phyloP scores from a whole-genome alignment of 2,113 vertebrate genomes.

The Ageneiosus marmoratus region DNA sequence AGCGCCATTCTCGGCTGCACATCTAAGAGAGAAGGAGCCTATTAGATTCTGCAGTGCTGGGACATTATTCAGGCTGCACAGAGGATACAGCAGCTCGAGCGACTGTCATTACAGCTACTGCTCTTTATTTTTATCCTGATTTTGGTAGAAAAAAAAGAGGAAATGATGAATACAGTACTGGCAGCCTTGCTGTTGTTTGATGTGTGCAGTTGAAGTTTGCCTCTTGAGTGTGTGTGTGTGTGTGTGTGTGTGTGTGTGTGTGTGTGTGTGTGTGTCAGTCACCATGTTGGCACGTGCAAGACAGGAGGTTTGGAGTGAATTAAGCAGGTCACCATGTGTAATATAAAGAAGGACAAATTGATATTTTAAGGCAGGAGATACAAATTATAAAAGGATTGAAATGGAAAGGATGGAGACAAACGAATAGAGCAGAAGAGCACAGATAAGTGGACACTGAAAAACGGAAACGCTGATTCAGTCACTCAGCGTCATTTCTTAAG shows the following conservation, averaged over 20 bases:
- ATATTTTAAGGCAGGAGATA: neutral
- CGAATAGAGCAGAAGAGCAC: neutral
- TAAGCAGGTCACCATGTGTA: slow-evolving; percentile 3
- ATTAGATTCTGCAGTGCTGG: slow-evolving; percentile 64
- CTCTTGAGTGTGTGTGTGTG: neutral
- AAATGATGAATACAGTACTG: slow-evolving; percentile 40
- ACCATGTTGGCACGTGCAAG: slow-evolving; percentile 27
- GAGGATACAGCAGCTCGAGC: slow-evolving; percentile 57
- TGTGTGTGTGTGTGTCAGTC: neutral
- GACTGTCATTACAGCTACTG: slow-evolving; percentile 47
- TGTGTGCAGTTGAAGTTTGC: slow-evolving; percentile 32
- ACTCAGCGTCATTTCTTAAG: slow-evolving; percentile 5
- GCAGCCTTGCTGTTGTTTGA: slow-evolving; percentile 39
- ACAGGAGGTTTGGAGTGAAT: neutral
- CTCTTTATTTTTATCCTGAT: slow-evolving; percentile 45
- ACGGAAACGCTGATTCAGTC: slow-evolving; percentile 3
- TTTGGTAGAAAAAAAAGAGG: slow-evolving; percentile 16
- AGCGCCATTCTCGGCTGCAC: slow-evolving; percentile 77
- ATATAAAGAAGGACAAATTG: neutral
- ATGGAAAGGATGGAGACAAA: neutral
- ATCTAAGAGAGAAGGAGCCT: slow-evolving; percentile 74
- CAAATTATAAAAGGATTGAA: neutral
- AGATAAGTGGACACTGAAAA: slow-evolving; percentile 16
- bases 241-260: slow-evolving; percentile 7
- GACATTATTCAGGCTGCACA: slow-evolving; percentile 53